Evolutionary conservation across 2,113 vertebrate genomes (phyloP).

Genomic region (Dasyornis broadbenti): DNA sequence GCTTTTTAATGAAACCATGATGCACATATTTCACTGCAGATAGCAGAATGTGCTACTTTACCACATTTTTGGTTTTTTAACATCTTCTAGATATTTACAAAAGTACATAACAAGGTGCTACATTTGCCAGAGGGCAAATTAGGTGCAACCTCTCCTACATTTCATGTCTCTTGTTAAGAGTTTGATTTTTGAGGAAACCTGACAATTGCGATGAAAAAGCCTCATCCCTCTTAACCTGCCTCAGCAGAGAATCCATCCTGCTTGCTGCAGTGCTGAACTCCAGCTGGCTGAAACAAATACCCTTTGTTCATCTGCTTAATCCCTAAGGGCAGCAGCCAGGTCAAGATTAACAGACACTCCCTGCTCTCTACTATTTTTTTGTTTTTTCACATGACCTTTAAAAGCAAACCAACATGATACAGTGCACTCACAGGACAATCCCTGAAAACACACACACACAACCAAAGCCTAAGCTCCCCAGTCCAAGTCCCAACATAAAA

Average conservation of each 20-base stretch:
- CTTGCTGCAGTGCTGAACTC: background rate
- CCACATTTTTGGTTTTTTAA: background rate
- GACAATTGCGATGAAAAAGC: background rate
- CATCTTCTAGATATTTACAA: background rate
- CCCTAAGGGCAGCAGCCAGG: background rate
- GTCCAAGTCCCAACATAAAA: background rate
- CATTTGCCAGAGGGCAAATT: background rate
- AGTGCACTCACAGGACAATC: background rate
- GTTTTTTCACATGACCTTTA: background rate
- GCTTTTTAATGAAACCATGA: background rate
- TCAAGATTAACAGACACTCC: background rate
- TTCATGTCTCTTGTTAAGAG: background rate
- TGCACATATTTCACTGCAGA: background rate
- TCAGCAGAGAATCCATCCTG: background rate
- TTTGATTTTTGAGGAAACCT: background rate
- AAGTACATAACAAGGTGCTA: background rate
- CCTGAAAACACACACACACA: background rate
- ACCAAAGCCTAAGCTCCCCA: accelerated
- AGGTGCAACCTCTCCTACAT: background rate
- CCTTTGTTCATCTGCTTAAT: background rate
- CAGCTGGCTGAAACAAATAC: background rate
- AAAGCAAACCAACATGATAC: background rate
- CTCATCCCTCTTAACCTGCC: background rate
- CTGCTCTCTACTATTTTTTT: background rate
- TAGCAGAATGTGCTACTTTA: background rate